phyloP scores from a whole-genome alignment of 2,888 invertebrate species.

The Eupithecia subfuscata region DNA sequence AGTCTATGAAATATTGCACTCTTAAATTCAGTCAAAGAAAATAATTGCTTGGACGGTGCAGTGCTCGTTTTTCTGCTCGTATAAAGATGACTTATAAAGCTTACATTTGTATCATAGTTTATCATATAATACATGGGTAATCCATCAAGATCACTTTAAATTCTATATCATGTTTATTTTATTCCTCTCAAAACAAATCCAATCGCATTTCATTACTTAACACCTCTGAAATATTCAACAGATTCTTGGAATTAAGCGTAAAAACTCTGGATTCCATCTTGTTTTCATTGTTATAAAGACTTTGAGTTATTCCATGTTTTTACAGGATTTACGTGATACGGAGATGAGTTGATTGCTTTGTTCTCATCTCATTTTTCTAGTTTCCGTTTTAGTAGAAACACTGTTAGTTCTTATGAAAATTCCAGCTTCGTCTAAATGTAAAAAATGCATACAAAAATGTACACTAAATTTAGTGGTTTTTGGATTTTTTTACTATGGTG shows the following conservation, averaged over 20 bases:
- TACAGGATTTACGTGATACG: not conserved
- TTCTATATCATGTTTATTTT: not conserved
- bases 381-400: not conserved
- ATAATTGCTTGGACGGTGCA: no score
- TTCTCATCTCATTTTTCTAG: not conserved
- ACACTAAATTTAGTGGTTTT: no score
- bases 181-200: not conserved
- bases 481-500: no score
- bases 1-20: no score
- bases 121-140: not conserved
- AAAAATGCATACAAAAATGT: not conserved
- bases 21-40: no score
- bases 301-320: not conserved
- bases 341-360: not conserved
- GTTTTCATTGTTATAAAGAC: not conserved
- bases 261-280: not conserved
- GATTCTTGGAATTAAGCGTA: not conserved
- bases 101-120: no score
- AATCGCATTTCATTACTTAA: not conserved
- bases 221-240: slow-evolving; percentile 9
- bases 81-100: no score
- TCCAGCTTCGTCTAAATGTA: not conserved
- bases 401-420: not conserved
- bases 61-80: no score
- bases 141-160: not conserved